Conservation (phyloP, 2,113 vertebrate genomes). For the Scopus umbretta region DNA sequence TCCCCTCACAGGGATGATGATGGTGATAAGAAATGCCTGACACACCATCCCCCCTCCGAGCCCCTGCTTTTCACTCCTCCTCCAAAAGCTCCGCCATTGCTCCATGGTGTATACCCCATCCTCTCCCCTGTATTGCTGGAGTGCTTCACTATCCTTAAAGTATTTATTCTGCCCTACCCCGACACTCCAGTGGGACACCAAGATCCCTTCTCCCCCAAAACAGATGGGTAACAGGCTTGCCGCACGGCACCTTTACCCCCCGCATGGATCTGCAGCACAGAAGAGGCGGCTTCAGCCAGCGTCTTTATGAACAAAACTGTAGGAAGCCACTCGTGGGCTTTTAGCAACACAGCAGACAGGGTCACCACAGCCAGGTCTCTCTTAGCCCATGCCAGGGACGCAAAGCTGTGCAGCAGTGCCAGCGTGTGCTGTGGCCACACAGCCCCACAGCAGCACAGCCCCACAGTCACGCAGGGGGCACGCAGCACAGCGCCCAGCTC, state of each 20-base stretch:
- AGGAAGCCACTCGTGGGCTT: background rate
- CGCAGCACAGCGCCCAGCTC: background rate
- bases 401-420: background rate
- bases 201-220: background rate
- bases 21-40: background rate
- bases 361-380: background rate
- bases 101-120: background rate
- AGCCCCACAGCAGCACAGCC: rapidly evolving
- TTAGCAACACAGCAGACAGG: background rate
- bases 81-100: background rate
- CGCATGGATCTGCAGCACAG: background rate
- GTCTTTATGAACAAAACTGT: background rate
- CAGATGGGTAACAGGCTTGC: background rate
- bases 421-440: background rate
- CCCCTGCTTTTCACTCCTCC: background rate
- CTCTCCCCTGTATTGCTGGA: background rate
- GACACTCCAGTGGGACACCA: background rate
- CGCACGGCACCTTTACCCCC: background rate
- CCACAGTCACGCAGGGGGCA: background rate
- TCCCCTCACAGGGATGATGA: background rate
- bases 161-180: background rate
- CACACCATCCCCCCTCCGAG: background rate
- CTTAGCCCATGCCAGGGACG: background rate
- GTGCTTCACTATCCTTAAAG: background rate
- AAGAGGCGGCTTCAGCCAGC: background rate